A percentile compares a stretch with the other conserved stretches of the same genome.
Evolutionary conservation across 2,888 invertebrate genomes (phyloP).

Genomic region (Trissolcus brochymenae): DNA sequence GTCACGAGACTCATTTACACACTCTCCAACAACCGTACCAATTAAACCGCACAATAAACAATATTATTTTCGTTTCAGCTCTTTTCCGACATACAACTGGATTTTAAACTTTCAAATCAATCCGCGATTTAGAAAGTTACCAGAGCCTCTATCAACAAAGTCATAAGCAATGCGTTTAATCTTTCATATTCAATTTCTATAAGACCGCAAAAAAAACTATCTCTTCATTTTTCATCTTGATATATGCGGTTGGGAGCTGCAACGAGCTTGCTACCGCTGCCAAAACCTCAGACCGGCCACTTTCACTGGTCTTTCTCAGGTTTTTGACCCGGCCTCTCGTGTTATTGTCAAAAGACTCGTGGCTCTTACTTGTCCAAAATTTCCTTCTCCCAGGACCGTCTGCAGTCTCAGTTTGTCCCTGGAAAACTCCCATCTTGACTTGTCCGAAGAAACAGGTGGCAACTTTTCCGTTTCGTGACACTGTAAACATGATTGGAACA

Average conservation of each 20-base stretch:
- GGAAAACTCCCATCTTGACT: conserved; percentile 86
- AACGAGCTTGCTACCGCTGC: conserved; percentile 14
- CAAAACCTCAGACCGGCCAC: conserved; percentile 23
- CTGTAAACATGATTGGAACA: conserved; percentile 57
- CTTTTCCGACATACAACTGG: not conserved
- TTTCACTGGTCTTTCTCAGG: conserved; percentile 28
- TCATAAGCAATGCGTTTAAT: conserved; percentile 6
- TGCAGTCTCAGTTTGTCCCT: conserved; percentile 86
- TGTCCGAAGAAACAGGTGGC: conserved; percentile 79
- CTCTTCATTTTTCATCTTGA: not conserved
- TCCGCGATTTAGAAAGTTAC: conserved; percentile 18
- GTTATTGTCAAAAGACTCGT: not conserved
- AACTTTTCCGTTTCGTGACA: conserved; percentile 78
- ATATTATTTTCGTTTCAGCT: conserved; percentile 18
- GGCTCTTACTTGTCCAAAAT: conserved; percentile 85
- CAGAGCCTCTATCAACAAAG: conserved; percentile 10
- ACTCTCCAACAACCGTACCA: conserved; percentile 16
- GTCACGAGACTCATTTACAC: conserved; percentile 31
- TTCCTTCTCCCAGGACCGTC: conserved; percentile 88
- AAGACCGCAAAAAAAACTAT: conserved; percentile 3
- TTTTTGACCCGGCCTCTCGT: conserved; percentile 25
- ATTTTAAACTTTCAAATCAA: conserved; percentile 1
- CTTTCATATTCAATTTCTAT: conserved; percentile 14
- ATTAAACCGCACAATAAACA: conserved; percentile 25
- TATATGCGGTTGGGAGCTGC: conserved; percentile 9